Evolutionary conservation across 2,888 invertebrate species (phyloP).

Genomic region (Hemicrepidius hirtus): DNA sequence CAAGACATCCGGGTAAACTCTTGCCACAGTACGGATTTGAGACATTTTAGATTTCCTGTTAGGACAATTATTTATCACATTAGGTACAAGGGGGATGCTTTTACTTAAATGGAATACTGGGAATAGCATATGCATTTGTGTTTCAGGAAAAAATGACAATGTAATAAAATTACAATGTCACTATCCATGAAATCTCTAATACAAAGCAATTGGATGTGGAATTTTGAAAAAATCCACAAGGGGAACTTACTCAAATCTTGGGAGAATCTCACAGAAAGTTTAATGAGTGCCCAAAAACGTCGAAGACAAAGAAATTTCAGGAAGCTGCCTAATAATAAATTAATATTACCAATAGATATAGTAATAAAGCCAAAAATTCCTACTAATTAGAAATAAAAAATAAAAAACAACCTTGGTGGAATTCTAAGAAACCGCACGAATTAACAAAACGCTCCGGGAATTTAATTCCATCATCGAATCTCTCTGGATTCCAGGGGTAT

Average conservation of each 20-base stretch:
- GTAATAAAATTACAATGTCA: too few species aligned
- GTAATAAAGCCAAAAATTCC: too few species aligned
- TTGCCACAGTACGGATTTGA: conserved; percentile 62
- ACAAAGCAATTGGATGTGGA: neutral
- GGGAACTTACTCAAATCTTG: too few species aligned
- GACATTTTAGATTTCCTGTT: conserved; percentile 25
- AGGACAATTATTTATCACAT: neutral
- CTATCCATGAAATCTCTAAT: neutral
- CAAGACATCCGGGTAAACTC: conserved; percentile 67
- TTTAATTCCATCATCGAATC: conserved; percentile 57
- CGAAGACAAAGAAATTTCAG: too few species aligned
- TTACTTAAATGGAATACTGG: conserved; percentile 6
- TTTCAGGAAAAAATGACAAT: too few species aligned
- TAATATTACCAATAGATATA: too few species aligned
- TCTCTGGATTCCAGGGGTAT: conserved; percentile 54
- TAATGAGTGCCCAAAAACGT: too few species aligned
- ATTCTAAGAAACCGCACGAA: neutral
- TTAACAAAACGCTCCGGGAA: conserved; percentile 41
- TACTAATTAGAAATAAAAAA: too few species aligned
- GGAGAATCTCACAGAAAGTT: too few species aligned
- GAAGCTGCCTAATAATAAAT: too few species aligned
- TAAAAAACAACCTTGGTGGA: conserved; percentile 4
- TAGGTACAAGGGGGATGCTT: neutral
- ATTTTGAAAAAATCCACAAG: too few species aligned
- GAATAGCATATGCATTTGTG: neutral